Evolutionary conservation across 2,888 invertebrate genomes (phyloP).

Genomic region (Pterobdella sp.): DNA sequence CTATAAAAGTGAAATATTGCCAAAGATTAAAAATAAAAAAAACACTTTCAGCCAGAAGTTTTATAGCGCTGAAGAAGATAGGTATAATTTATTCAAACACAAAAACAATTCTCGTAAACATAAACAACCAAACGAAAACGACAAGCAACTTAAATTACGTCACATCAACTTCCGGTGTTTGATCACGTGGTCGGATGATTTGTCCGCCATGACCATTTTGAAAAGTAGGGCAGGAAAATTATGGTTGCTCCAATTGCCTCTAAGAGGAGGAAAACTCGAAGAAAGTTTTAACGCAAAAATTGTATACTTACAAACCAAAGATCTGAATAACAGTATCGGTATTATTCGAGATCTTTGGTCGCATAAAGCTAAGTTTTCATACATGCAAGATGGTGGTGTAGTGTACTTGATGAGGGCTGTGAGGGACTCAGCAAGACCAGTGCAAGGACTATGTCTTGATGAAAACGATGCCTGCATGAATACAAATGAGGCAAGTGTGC

Average conservation of each 20-base stretch:
- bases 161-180: slow-evolving; percentile 6
- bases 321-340: not conserved
- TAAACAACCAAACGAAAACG: not conserved
- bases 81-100: not conserved
- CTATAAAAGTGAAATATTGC: not conserved
- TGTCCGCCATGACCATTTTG: not conserved
- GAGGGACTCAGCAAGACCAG: slow-evolving; percentile 9
- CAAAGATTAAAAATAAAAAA: not conserved
- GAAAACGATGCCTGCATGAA: slow-evolving; percentile 20
- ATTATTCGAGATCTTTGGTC: not conserved
- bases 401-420: slow-evolving; percentile 20
- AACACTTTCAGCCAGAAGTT: not conserved
- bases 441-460: slow-evolving; percentile 11
- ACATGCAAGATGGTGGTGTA: not conserved
- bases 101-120: not conserved
- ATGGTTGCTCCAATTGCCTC: slow-evolving; percentile 14
- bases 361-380: not conserved
- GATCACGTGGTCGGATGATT: not conserved
- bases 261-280: not conserved
- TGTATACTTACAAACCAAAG: not conserved
- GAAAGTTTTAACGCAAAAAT: slow-evolving; percentile 14
- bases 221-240: not conserved
- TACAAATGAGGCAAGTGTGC: not conserved
- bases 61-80: not conserved
- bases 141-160: not conserved